Base-by-base conservation (phyloP, 2,113 vertebrate genomes). In the Henicopernis longicauda region DNA sequence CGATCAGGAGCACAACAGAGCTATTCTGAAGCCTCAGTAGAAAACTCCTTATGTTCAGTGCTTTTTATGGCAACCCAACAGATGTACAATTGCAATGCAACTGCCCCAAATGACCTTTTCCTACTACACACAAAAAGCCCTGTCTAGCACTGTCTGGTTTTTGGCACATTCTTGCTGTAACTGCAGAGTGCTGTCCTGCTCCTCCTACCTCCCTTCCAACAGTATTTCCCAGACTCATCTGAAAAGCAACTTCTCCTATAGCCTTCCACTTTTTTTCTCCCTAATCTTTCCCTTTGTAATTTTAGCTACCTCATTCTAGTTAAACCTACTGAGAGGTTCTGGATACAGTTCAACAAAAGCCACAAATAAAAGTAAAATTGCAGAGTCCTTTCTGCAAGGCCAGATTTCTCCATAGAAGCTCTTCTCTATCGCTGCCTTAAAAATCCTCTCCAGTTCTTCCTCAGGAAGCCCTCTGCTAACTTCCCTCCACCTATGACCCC, bases 81-180 rank as follows among this genome's bases (percentile, higher is more conserved):
- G 88, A 94, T 77, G 82, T 58, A 63, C 79, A 89, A 36, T 92
- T 96, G 95, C 90, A 92, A 86, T 96, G 92, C 71, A 96, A 83
- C 93, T 31, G 44, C 90, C 97, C 93, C 92, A 93, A 92, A 95
- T 94, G 96, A 96, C 96, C 94, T 96, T 95, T 96, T 83, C 82
- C 76, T 86, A 83, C 92, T 93, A 90, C 88, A 96, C 95, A 95
- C 96, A 88, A 42, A 96, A 90, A 94, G 42, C 50, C 79, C 79
- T 90, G 92, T 93, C 96, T 95, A 93, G 95, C 83, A 91, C 93
- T 87, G 86, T 87, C 93, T 95, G 87, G 26, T 4, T 93, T 93
- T 93, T 95, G 95, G 95, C 95, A 97, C 76, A 70, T 94, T 90
- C 86, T 66, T 88, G 79, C 94, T 81, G 55, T 71, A 86, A 90